phyloP scores from a whole-genome alignment of 2,113 vertebrate species.

The Pterocles gutturalis region DNA sequence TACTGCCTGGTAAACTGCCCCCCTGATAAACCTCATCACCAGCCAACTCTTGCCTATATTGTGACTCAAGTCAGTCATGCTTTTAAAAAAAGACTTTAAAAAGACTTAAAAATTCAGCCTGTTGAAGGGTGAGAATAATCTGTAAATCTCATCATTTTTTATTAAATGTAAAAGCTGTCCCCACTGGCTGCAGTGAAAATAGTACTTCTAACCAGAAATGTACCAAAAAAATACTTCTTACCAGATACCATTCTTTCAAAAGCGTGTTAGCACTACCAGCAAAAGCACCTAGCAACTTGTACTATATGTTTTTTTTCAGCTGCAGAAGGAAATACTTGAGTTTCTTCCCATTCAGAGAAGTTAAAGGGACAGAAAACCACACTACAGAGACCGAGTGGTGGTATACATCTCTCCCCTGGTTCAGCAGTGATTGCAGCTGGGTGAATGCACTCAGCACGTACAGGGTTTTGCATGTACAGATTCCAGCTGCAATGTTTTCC shows the following conservation, averaged over 20 bases:
- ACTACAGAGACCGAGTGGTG: background rate
- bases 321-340: background rate
- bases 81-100: background rate
- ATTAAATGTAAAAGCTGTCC: background rate
- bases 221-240: background rate
- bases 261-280: background rate
- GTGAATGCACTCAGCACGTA: fast-evolving
- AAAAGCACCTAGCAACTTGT: background rate
- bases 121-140: background rate
- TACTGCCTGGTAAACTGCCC: background rate
- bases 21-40: background rate
- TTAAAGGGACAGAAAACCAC: background rate
- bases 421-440: background rate
- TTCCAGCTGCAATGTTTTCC: background rate
- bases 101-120: background rate
- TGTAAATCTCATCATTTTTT: background rate
- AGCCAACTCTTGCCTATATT: background rate
- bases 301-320: fast-evolving
- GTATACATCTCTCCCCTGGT: too few relatives aligned
- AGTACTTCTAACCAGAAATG: background rate
- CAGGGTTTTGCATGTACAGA: fast-evolving
- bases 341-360: background rate
- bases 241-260: background rate
- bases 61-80: background rate
- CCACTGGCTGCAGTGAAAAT: background rate